A percentile compares a stretch with the other conserved stretches of the same genome.
These are phyloP conservation scores for Cactoblastis cactorum DNA, from an alignment of 2,888 invertebrate genomes.

Conservation along the genomic window DNA sequence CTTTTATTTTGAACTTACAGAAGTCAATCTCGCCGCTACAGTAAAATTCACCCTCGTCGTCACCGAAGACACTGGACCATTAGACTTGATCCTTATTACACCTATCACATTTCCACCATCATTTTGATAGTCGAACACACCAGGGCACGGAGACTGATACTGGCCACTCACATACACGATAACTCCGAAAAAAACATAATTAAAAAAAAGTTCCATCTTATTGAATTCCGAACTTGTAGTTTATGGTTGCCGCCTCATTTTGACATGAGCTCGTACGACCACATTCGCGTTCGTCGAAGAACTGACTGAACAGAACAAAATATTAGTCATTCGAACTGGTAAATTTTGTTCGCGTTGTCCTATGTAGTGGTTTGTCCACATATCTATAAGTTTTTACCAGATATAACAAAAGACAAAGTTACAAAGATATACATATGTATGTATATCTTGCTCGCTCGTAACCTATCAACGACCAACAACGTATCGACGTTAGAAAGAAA, in stretches of 20 bases:
- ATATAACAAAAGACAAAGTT: neutral
- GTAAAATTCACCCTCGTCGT: conserved; percentile 20
- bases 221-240: neutral
- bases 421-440: no score
- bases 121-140: conserved; percentile 22
- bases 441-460: neutral
- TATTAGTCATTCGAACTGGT: conserved; percentile 6
- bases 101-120: conserved; percentile 18
- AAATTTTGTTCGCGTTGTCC: conserved; percentile 3
- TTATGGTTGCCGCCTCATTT: conserved; percentile 18
- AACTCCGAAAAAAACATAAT: conserved; percentile 13
- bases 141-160: conserved; percentile 23
- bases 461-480: no score
- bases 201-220: neutral
- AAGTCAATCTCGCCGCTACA: conserved; percentile 19
- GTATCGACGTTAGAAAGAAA: no score
- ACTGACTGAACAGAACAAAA: conserved; percentile 16
- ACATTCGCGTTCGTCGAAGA: conserved; percentile 16
- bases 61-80: conserved; percentile 16
- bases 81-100: conserved; percentile 18
- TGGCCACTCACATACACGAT: conserved; percentile 16
- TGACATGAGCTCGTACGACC: conserved; percentile 17
- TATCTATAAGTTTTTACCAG: neutral
- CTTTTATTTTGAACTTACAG: conserved; percentile 22
- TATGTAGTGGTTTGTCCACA: conserved; percentile 13